Base-by-base conservation (phyloP, 2,797 vertebrate species). In the Hypotaenidia philippensis region DNA sequence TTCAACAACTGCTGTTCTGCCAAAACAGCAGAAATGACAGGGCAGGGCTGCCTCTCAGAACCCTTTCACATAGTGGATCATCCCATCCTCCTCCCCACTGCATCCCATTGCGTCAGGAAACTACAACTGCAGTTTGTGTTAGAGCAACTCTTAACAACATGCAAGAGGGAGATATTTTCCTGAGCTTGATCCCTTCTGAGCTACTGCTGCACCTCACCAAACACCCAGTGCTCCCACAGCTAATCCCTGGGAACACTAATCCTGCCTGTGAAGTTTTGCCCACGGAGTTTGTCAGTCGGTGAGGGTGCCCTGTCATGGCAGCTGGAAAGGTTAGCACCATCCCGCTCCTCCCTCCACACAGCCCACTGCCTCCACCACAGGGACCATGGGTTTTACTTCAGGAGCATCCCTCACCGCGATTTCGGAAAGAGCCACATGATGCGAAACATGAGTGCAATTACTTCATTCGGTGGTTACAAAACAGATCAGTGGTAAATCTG, bases 271-370 rank as follows among this genome's bases (percentile, higher is more conserved):
- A 66, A 63, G 56, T 32, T 65, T 65, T 32, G 31, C 45, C 31
- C 41, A 11, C 32, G 27, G 26, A 69, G 3, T 25, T 15, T 69
- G 41, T 26, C 6, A 0, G 18, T 12, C 3, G 1, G 16, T 21
- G 26, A 11, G 0, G 0, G 9, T 64, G 20, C 5, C 16, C 23
- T 49, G 34, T 16, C 38, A 1, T 3, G 57, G 60, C 53, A 17
- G n/a, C 47, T 31, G 49, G 18, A 16, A 0, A 0, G 17, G 47
- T 9, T 9, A 57, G 15, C 1, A 8, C 9, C 2, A 1, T 10
- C 47, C 16, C 3, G 0, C 25, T 56, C n/a, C 83, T 64, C 56
- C 22, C 47, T 40, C 34, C 34, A 17, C 0, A 0, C 29, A 21
- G 31, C 45, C 56, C 52, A 17, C 6, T 7, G 34, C 56, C 31